A percentile compares a stretch with the other conserved stretches of the same genome.
phyloP scores from a whole-genome alignment of 2,888 invertebrate species.

The Calameuta idolon region DNA sequence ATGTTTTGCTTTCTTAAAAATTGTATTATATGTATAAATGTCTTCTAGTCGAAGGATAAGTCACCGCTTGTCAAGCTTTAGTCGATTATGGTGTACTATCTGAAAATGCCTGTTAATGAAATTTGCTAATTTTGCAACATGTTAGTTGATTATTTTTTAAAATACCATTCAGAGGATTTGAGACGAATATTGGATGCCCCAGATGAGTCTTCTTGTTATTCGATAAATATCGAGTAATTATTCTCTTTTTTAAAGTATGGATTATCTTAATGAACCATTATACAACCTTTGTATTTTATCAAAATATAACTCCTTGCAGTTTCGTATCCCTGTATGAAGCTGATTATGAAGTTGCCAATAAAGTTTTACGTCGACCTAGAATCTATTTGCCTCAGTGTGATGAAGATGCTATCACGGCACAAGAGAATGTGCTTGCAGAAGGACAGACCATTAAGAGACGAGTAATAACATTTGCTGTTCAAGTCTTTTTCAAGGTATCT shows the following conservation, averaged over 20 bases:
- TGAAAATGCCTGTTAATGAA: neutral
- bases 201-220: conserved; percentile 74
- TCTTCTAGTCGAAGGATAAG: neutral
- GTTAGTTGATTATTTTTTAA: conserved; percentile 71
- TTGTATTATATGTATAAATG: neutral
- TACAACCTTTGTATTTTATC: conserved; percentile 4
- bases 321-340: conserved; percentile 79
- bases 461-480: conserved; percentile 66
- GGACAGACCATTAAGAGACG: conserved; percentile 68
- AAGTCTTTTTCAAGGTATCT: conserved; percentile 1
- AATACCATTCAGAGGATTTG: conserved; percentile 74
- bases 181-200: conserved; percentile 72
- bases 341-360: conserved; percentile 76
- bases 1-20: neutral
- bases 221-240: conserved; percentile 79
- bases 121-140: conserved; percentile 27
- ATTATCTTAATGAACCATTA: neutral
- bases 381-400: conserved; percentile 75
- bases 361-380: conserved; percentile 75
- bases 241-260: neutral
- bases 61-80: neutral
- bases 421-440: conserved; percentile 70
- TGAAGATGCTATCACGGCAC: conserved; percentile 72
- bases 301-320: conserved; percentile 66
- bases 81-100: neutral